Evolutionary conservation across 2,888 invertebrate species (phyloP).

Genomic region (Geotrupes spiniger): DNA sequence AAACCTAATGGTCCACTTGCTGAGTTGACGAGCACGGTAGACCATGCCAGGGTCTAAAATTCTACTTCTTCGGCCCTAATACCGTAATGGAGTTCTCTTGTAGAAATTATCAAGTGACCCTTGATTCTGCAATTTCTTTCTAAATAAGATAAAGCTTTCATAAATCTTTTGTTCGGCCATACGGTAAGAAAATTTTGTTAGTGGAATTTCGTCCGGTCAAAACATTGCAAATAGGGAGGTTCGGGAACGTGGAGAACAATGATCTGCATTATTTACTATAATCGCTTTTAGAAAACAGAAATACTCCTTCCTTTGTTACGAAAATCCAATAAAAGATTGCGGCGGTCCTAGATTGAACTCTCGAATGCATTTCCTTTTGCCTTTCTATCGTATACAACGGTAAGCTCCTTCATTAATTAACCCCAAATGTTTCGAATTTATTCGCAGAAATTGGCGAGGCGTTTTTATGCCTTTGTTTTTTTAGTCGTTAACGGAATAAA

Average conservation of each 20-base stretch:
- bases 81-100: conserved; percentile 27
- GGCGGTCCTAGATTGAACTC: conserved; percentile 5
- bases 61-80: conserved; percentile 8
- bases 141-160: conserved; percentile 21
- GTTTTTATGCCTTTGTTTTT: too few species aligned
- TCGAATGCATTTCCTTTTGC: not conserved
- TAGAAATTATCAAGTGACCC: conserved; percentile 25
- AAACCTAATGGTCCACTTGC: conserved; percentile 6
- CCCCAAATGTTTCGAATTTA: conserved; percentile 15
- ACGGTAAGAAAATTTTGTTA: conserved; percentile 19
- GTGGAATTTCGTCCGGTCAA: conserved; percentile 11
- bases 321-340: conserved; percentile 23
- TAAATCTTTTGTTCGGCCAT: conserved; percentile 1
- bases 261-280: conserved; percentile 24
- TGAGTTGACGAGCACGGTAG: not conserved
- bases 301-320: conserved; percentile 15
- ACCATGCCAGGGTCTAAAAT: conserved; percentile 5
- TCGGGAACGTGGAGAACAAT: conserved; percentile 9
- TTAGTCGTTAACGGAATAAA: too few species aligned
- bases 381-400: conserved; percentile 3
- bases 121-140: conserved; percentile 18
- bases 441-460: conserved; percentile 10
- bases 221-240: not conserved
- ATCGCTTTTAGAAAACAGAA: conserved; percentile 22
- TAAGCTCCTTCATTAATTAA: conserved; percentile 19